These are phyloP conservation scores for Poeciliopsis retropinna DNA, from an alignment of 2,113 vertebrate species.

Conservation along the genomic window DNA sequence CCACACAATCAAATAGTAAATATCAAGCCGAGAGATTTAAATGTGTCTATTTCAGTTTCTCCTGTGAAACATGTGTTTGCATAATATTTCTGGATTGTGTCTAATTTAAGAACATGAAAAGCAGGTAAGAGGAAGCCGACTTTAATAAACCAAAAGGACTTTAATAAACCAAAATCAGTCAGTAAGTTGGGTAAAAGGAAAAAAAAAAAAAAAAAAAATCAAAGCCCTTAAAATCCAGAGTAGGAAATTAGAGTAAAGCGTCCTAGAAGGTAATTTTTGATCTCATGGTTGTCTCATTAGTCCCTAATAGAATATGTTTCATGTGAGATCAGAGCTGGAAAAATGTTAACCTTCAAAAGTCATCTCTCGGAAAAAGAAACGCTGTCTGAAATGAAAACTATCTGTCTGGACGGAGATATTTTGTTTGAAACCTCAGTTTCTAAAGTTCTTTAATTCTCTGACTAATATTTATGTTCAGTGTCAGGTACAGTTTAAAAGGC, in stretches of 20 bases:
- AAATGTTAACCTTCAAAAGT: slow-evolving; percentile 32
- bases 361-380: slow-evolving; percentile 16
- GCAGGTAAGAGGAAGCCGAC: slow-evolving; percentile 16
- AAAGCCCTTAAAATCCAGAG: slow-evolving; percentile 48
- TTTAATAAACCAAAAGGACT: slow-evolving; percentile 5
- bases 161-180: slow-evolving; percentile 9
- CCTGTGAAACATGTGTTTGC: not conserved
- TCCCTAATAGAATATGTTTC: slow-evolving; percentile 34
- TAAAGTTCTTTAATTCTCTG: no score
- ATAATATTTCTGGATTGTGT: slow-evolving; percentile 48
- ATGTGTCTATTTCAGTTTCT: not conserved
- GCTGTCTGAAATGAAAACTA: slow-evolving; percentile 37
- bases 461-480: no score
- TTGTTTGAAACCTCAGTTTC: not conserved
- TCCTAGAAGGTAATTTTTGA: slow-evolving; percentile 23
- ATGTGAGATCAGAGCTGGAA: slow-evolving; percentile 53
- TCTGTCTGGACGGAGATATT: not conserved
- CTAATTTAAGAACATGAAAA: slow-evolving; percentile 29
- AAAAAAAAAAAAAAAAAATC: slow-evolving; percentile 29
- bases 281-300: slow-evolving; percentile 46
- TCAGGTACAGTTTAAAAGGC: not conserved
- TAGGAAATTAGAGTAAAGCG: slow-evolving; percentile 34
- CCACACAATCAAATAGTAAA: not conserved
- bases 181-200: slow-evolving; percentile 26
- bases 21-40: not conserved